These are phyloP conservation scores for Toxonevra muliebris DNA, from an alignment of 2,888 invertebrate species.

Conservation along the genomic window DNA sequence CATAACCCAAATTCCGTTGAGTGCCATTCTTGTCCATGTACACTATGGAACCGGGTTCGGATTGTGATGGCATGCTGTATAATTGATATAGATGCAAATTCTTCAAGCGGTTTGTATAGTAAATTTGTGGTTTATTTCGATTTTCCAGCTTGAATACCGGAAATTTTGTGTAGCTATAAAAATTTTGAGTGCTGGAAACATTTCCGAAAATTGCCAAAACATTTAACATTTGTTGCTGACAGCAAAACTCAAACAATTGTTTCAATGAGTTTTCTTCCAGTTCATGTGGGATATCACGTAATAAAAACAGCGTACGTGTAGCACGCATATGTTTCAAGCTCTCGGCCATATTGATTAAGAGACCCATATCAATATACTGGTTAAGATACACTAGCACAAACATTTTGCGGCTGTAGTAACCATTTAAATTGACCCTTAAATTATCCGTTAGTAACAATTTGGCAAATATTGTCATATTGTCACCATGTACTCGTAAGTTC, in stretches of 20 bases:
- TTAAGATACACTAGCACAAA: slow-evolving; percentile 13
- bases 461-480: neutral
- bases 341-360: slow-evolving; percentile 20
- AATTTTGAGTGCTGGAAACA: slow-evolving; percentile 1
- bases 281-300: slow-evolving; percentile 2
- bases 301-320: slow-evolving; percentile 14
- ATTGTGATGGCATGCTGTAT: slow-evolving; percentile 18
- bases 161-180: slow-evolving; percentile 23
- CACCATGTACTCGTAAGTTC: neutral
- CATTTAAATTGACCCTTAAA: slow-evolving; percentile 8
- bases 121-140: neutral
- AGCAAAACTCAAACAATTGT: slow-evolving; percentile 15
- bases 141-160: slow-evolving; percentile 19
- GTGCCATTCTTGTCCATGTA: slow-evolving; percentile 10
- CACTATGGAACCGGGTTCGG: slow-evolving; percentile 20
- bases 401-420: slow-evolving; percentile 6
- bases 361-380: slow-evolving; percentile 4
- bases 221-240: slow-evolving; percentile 22
- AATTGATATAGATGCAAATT: slow-evolving; percentile 19
- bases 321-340: slow-evolving; percentile 32
- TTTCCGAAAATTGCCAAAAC: slow-evolving; percentile 17
- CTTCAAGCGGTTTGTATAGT: slow-evolving; percentile 13
- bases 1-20: slow-evolving; percentile 13
- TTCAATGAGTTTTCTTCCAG: neutral
- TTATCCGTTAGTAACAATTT: slow-evolving; percentile 5